Evolutionary conservation across 2,113 vertebrate species (phyloP), one percentile per base, ranked within the genome.

Genomic region (Cichladusa arquata): DNA sequence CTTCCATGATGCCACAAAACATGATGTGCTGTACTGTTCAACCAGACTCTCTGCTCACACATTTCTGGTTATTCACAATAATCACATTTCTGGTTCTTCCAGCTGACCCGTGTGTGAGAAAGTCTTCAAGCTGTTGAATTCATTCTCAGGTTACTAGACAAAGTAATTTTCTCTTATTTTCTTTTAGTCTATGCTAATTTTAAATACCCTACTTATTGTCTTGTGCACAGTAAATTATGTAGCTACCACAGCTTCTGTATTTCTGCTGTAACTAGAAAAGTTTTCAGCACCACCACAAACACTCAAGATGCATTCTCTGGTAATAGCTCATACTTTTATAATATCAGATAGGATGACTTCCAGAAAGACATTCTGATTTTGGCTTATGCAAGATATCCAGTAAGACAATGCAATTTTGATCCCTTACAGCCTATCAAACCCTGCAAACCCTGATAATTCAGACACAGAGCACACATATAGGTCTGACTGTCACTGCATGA

Each of bases 11-110:
- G 10, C 19, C n/a, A 64, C 5, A 76, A 31, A 64, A 22, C 25
- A 36, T 0, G 0, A 34, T 16, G 4, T n/a, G 5, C 25, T 76
- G 17, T n/a, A 11, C 11, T 44, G 12, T 85, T 85, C 40, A 61
- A 28, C 11, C 33, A 91, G 29, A 10, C 47, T 74, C 42, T 64
- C 8, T 11, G 22, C 16, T 85, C 40, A 78, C 19, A 76, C 14
- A 28, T 94, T 81, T 78, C 24, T 60, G 8, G 81, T 31, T 74
- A 23, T 66, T 74, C 60, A 28, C n/a, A 40, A 66, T 17, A 48
- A 66, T 11, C 13, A 13, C 13, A 25, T 81, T 81, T 81, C 40
- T 71, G 54, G 8, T 56, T 87, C 66, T 82, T 72, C 42, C 29
- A 16, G 8, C 13, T 82, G 71, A 77, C n/a, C 77, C 1, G 0